Percentiles rank a stretch among this genome's conserved stretches.
Conservation (phyloP, 2,888 invertebrate species). For the Abrostola tripartita region DNA sequence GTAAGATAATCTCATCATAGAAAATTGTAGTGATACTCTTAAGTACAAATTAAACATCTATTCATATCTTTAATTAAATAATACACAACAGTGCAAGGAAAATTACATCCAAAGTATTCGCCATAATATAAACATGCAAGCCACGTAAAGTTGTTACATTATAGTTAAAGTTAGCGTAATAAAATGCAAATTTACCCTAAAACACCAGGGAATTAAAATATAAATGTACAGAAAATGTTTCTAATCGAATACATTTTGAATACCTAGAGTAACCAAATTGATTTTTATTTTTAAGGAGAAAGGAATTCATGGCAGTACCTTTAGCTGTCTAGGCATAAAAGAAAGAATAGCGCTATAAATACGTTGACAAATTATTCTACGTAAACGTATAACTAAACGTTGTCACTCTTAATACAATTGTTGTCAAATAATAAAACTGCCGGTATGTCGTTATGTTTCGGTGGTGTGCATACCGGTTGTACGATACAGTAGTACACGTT, state of each 20-base stretch:
- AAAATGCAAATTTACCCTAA: conserved; percentile 55
- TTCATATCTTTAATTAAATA: conserved; percentile 52
- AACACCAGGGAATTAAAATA: conserved; percentile 58
- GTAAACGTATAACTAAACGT: conserved; percentile 38
- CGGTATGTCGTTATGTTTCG: conserved; percentile 53
- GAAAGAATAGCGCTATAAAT: conserved; percentile 38
- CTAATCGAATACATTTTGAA: conserved; percentile 39
- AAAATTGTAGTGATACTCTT: conserved; percentile 54
- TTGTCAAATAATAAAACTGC: conserved; percentile 50
- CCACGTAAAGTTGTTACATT: conserved; percentile 55
- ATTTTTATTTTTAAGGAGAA: conserved; percentile 38
- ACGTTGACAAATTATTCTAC: conserved; percentile 52
- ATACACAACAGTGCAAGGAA: conserved; percentile 55
- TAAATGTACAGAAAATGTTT: conserved; percentile 53
- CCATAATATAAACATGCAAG: conserved; percentile 60
- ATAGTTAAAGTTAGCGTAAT: conserved; percentile 52
- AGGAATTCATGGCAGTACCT: conserved; percentile 61
- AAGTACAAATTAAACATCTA: conserved; percentile 65
- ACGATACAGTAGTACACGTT: conserved; percentile 21
- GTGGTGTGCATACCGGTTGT: conserved; percentile 59
- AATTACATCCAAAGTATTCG: conserved; percentile 61
- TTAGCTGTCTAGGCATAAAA: conserved; percentile 61
- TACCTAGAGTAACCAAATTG: conserved; percentile 49
- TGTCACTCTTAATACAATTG: conserved; percentile 42
- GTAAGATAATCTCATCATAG: conserved; percentile 56